Conservation (phyloP, 2,797 vertebrate species). For the Gobio occitaniae region DNA sequence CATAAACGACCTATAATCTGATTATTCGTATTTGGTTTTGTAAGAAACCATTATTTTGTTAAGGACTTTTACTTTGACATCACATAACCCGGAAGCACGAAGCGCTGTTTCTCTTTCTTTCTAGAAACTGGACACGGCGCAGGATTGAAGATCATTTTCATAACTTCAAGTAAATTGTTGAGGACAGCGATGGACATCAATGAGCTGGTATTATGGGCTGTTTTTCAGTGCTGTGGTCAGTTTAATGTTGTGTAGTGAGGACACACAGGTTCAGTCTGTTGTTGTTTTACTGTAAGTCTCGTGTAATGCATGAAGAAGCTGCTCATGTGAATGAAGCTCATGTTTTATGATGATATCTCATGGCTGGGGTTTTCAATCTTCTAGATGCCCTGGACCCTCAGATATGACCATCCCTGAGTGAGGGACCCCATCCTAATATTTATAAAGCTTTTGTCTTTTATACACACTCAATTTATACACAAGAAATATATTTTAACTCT, state of each 20-base stretch:
- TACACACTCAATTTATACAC: too few relatives aligned
- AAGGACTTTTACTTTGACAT: constrained; percentile 53
- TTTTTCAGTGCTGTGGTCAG: neutral
- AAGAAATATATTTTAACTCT: too few relatives aligned
- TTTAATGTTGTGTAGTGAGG: neutral
- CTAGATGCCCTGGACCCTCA: too few relatives aligned
- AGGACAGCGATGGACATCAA: constrained; percentile 57
- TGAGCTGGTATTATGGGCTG: constrained; percentile 55
- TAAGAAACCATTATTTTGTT: neutral
- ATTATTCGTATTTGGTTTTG: neutral
- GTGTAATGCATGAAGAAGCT: neutral
- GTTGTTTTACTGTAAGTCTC: neutral
- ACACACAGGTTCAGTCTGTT: neutral
- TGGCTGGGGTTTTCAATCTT: too few relatives aligned
- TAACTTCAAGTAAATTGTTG: neutral
- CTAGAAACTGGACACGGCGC: constrained; percentile 21
- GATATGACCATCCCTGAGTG: too few relatives aligned
- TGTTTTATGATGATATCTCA: neutral
- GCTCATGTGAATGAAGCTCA: neutral
- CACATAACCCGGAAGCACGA: neutral
- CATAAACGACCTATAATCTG: neutral
- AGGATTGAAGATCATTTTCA: neutral
- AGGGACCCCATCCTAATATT: too few relatives aligned
- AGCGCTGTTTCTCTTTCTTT: constrained; percentile 34
- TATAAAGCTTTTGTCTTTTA: too few relatives aligned